phyloP scores from a whole-genome alignment of 2,797 vertebrate species.

The Molothrus ater region DNA sequence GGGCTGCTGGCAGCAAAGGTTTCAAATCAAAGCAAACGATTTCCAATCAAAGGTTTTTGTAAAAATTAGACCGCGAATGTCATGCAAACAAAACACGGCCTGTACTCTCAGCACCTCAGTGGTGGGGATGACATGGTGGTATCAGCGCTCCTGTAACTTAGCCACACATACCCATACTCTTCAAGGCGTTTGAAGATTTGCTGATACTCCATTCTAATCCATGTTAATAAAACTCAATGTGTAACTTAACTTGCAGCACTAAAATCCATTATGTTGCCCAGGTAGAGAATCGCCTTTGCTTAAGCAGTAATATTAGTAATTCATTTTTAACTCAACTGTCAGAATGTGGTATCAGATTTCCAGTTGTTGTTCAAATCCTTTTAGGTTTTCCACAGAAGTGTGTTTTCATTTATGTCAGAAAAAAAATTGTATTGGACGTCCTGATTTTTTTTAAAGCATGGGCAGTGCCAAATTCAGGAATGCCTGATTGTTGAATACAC shows the following conservation, averaged over 20 bases:
- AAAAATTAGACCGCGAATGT: neutral
- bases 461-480: neutral
- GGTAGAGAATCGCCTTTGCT: neutral
- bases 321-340: neutral
- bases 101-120: neutral
- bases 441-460: neutral
- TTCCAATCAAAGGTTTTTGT: neutral
- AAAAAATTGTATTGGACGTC: neutral
- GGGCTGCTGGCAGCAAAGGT: neutral
- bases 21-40: neutral
- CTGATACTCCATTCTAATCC: neutral
- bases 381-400: neutral
- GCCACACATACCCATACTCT: accelerated
- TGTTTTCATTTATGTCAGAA: neutral
- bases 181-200: neutral
- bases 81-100: accelerated
- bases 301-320: neutral
- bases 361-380: neutral
- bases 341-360: neutral
- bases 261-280: neutral
- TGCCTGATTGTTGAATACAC: neutral
- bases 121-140: accelerated
- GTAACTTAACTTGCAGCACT: neutral
- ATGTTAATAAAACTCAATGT: neutral
- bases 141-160: neutral